Conservation (phyloP, 2,888 invertebrate species). For the Eumacrocentrus americanus region DNA sequence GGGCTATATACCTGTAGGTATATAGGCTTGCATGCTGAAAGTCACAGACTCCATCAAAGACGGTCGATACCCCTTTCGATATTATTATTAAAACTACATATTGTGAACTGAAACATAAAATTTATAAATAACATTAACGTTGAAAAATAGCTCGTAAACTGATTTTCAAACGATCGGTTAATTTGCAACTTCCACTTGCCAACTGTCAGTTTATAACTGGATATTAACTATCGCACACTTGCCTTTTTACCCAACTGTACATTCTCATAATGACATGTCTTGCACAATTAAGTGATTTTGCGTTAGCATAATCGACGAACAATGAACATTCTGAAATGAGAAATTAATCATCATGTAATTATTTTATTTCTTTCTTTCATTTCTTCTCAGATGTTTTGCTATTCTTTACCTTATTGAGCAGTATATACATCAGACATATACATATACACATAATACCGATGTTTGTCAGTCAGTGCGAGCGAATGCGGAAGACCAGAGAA, state of each 20-base stretch:
- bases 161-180: not conserved
- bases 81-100: too few relatives aligned
- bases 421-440: too few relatives aligned
- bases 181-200: not conserved
- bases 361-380: not conserved
- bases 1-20: not conserved
- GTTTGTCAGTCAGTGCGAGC: not conserved
- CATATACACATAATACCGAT: too few relatives aligned
- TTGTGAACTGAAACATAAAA: not conserved
- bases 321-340: slow-evolving; percentile 13
- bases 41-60: too few relatives aligned
- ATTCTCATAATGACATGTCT: slow-evolving; percentile 15
- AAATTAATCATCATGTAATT: slow-evolving; percentile 12
- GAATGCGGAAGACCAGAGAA: not conserved
- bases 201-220: not conserved
- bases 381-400: not conserved
- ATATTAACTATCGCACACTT: not conserved
- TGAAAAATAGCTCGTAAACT: not conserved
- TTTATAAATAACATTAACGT: slow-evolving; percentile 4
- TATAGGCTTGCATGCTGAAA: too few relatives aligned
- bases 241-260: slow-evolving; percentile 1
- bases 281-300: slow-evolving; percentile 7
- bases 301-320: slow-evolving; percentile 13
- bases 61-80: not conserved
- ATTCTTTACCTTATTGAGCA: not conserved